phyloP scores from a whole-genome alignment of 2,113 vertebrate genomes.

The Opisthocomus hoazin region DNA sequence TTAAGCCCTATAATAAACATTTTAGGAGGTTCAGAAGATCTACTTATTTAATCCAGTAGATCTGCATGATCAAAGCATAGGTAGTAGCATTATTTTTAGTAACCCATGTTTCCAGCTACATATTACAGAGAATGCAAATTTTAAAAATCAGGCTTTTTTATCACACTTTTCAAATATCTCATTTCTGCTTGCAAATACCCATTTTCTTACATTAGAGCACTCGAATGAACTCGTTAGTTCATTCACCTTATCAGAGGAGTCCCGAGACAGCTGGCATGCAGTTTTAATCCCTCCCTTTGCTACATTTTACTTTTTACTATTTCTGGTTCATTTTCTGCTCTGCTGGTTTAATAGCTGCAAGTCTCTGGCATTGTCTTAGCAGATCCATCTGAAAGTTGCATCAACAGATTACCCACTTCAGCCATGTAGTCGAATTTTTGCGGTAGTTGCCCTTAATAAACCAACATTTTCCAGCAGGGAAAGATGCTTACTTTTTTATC shows the following conservation, averaged over 20 bases:
- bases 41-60: not conserved
- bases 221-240: constrained; percentile 9
- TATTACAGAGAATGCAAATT: not conserved
- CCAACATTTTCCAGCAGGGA: not conserved
- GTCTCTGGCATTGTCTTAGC: constrained; percentile 4
- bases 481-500: not conserved
- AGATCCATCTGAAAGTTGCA: constrained; percentile 32
- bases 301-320: constrained; percentile 21
- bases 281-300: constrained; percentile 39
- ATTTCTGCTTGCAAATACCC: constrained; percentile 30
- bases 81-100: not conserved
- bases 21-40: not conserved
- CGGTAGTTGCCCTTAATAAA: not conserved
- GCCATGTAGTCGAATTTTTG: not conserved
- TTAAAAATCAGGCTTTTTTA: not conserved
- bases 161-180: constrained; percentile 5
- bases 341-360: constrained; percentile 53
- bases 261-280: constrained; percentile 45
- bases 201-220: not conserved
- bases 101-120: not conserved
- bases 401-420: not conserved
- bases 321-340: constrained; percentile 66
- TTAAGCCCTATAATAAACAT: not conserved
- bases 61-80: not conserved
- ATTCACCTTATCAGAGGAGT: constrained; percentile 46